Evolutionary conservation across 1,140 invertebrate species (phyloP).

Genomic region (Anoplophora glabripennis): DNA sequence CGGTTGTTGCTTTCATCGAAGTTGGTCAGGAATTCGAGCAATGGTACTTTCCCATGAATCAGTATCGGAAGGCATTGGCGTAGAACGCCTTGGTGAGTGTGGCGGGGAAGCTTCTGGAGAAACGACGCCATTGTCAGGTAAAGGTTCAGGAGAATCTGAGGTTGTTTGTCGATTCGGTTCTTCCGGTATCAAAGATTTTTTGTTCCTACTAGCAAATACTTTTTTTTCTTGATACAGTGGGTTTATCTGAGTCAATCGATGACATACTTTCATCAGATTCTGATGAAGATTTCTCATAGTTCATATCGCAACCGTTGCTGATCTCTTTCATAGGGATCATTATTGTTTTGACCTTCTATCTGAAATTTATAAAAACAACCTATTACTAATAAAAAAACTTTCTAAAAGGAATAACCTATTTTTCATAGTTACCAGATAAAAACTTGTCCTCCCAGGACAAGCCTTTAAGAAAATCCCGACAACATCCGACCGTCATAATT

Average conservation of each 20-base stretch:
- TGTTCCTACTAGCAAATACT: background rate
- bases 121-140: background rate
- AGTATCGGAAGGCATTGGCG: background rate
- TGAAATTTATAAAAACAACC: no score
- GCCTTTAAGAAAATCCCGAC: no score
- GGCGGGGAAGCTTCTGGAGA: background rate
- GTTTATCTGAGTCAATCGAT: no score
- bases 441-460: no score
- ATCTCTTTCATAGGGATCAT: background rate
- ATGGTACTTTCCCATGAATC: no score
- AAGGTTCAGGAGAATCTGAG: no score
- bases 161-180: no score
- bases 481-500: no score
- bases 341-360: background rate
- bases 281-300: constrained; percentile 1
- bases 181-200: constrained; percentile 4
- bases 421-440: no score
- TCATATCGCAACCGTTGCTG: background rate
- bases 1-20: background rate
- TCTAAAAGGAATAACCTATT: no score
- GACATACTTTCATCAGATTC: no score
- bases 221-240: background rate
- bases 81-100: background rate
- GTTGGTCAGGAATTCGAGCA: constrained; percentile 1
- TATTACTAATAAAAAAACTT: no score